A percentile compares a stretch with the other conserved stretches of the same genome.
phyloP scores from a whole-genome alignment of 2,888 invertebrate species.

The Drosophila macrospina region DNA sequence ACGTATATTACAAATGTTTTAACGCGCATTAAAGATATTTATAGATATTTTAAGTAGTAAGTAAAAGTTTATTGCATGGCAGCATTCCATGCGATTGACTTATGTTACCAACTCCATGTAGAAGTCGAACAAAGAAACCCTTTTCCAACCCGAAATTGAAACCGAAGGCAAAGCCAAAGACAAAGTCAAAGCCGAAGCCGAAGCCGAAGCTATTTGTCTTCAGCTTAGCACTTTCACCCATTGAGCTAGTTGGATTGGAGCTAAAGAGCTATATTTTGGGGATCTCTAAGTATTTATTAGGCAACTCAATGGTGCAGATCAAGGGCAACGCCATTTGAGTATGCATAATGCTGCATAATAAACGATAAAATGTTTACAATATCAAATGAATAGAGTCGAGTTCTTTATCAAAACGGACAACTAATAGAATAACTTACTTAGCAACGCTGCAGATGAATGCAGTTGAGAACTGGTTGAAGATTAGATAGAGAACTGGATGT shows the following conservation, averaged over 20 bases:
- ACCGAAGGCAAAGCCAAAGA: neutral
- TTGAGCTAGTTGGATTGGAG: constrained; percentile 32
- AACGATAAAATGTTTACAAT: constrained; percentile 32
- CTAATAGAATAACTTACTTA: constrained; percentile 13
- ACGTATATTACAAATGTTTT: too few species aligned
- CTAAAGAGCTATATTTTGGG: constrained; percentile 19
- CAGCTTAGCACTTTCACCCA: constrained; percentile 73
- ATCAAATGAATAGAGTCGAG: constrained; percentile 19
- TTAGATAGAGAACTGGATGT: neutral
- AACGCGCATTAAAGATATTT: neutral
- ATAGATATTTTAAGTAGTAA: constrained; percentile 6
- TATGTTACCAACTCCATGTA: neutral
- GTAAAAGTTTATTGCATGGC: constrained; percentile 5
- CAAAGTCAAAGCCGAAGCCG: constrained; percentile 14
- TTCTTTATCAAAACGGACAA: neutral
- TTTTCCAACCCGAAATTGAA: neutral
- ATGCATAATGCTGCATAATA: constrained; percentile 23
- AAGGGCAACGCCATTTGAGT: constrained; percentile 15
- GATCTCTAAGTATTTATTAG: constrained; percentile 24
- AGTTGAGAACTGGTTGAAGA: constrained; percentile 8
- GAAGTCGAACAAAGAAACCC: constrained; percentile 3
- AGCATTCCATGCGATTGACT: too few species aligned
- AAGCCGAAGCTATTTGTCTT: constrained; percentile 49
- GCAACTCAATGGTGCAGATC: constrained; percentile 36
- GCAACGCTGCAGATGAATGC: neutral